These are phyloP conservation scores for Portunus trituberculatus DNA, from an alignment of 1,140 invertebrate species.

Conservation along the genomic window DNA sequence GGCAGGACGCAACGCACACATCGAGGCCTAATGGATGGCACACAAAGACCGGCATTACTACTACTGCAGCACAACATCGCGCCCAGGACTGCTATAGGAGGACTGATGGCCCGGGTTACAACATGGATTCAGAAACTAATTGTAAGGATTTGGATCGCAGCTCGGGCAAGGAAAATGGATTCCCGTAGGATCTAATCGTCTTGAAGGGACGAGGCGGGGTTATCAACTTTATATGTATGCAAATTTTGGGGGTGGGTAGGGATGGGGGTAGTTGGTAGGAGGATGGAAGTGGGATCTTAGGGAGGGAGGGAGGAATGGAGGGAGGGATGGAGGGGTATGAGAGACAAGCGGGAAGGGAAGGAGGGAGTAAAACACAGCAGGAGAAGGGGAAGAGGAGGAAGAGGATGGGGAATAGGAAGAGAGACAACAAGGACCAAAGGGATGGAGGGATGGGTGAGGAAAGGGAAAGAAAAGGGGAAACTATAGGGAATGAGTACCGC, in stretches of 20 bases:
- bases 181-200: slow-evolving; percentile 64
- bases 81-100: not conserved
- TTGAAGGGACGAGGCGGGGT: slow-evolving; percentile 47
- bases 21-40: not conserved
- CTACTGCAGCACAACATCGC: not conserved
- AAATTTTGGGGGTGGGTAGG: slow-evolving; percentile 31
- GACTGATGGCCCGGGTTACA: slow-evolving; percentile 34
- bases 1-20: too few species aligned
- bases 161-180: slow-evolving; percentile 67
- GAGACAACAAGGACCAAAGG: too few species aligned
- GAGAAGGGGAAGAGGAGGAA: not conserved
- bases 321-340: not conserved
- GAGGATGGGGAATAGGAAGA: not conserved
- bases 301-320: not conserved
- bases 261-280: not conserved
- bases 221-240: slow-evolving; percentile 65
- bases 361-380: not conserved
- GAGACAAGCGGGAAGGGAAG: not conserved
- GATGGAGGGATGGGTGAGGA: too few species aligned
- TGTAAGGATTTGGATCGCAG: slow-evolving; percentile 64
- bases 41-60: not conserved
- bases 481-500: too few species aligned
- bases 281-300: not conserved
- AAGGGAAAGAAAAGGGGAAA: not conserved
- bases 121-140: slow-evolving; percentile 65